Evolutionary conservation across 2,113 vertebrate genomes (phyloP).

Genomic region (Notothenia coriiceps): DNA sequence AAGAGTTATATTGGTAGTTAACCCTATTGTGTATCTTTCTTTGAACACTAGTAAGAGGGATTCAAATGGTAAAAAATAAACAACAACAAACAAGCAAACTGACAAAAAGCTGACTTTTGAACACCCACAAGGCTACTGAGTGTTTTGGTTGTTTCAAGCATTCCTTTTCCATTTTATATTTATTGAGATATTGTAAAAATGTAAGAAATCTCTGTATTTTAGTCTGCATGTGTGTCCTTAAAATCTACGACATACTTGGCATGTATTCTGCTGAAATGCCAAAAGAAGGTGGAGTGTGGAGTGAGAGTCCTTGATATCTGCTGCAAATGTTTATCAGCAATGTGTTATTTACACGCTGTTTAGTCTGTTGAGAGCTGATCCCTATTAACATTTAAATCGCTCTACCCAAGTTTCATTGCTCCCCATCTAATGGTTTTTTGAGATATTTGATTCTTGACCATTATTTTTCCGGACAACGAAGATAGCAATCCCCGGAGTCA

Average conservation of each 20-base stretch:
- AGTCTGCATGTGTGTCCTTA: no score
- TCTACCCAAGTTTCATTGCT: background rate
- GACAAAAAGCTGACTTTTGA: no score
- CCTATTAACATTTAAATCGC: background rate
- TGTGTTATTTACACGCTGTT: no score
- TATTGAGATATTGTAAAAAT: background rate
- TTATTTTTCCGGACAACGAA: background rate
- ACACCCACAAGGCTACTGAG: background rate
- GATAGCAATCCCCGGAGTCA: background rate
- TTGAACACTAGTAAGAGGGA: background rate
- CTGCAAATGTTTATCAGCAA: no score
- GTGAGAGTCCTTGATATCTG: no score
- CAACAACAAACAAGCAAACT: background rate
- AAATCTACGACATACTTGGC: no score
- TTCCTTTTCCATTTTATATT: background rate
- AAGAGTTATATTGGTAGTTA: slow-evolving; percentile 9
- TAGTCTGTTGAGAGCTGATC: background rate
- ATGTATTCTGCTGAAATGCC: no score
- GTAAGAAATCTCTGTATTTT: no score
- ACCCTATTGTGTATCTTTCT: slow-evolving; percentile 1
- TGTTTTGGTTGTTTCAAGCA: background rate
- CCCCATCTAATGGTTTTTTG: background rate
- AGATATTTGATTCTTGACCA: background rate
- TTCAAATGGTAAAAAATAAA: background rate
- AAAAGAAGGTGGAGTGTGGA: no score